Conservation (phyloP, 2,797 vertebrate species). For the Chaetophractus vellerosus region DNA sequence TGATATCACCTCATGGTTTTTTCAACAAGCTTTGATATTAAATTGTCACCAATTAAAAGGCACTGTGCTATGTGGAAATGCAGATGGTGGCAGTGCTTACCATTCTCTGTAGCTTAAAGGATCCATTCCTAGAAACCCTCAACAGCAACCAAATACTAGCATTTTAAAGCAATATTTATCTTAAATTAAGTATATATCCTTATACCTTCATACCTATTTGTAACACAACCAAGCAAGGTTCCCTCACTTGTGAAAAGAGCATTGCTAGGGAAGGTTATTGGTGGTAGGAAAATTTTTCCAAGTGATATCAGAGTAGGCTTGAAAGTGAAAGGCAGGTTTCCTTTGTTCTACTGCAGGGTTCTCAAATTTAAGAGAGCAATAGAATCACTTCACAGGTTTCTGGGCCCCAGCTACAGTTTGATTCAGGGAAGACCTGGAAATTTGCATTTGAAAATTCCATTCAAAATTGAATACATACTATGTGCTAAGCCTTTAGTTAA, state of each 20-base stretch:
- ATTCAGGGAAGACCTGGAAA: constrained; percentile 49
- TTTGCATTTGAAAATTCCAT: constrained; percentile 38
- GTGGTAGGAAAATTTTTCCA: constrained; percentile 52
- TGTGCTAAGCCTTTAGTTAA: constrained; percentile 23
- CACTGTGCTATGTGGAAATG: constrained; percentile 45
- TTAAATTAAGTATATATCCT: background rate
- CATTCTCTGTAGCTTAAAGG: constrained; percentile 27
- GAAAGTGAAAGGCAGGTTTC: constrained; percentile 47
- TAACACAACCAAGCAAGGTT: background rate
- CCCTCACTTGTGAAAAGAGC: background rate
- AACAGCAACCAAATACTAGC: background rate
- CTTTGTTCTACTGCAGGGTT: background rate
- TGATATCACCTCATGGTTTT: background rate
- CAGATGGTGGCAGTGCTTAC: background rate
- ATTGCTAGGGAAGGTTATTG: background rate
- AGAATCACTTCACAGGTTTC: background rate
- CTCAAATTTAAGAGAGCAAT: constrained; percentile 1
- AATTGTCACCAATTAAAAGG: constrained; percentile 62
- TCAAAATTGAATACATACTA: constrained; percentile 38
- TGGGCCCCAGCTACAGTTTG: background rate
- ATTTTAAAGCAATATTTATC: background rate
- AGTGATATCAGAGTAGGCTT: constrained; percentile 37
- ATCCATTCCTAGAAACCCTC: constrained; percentile 8
- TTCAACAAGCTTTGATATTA: background rate
- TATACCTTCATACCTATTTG: background rate